Evolutionary conservation across 2,113 vertebrate species (phyloP).

Genomic region (Castor canadensis): DNA sequence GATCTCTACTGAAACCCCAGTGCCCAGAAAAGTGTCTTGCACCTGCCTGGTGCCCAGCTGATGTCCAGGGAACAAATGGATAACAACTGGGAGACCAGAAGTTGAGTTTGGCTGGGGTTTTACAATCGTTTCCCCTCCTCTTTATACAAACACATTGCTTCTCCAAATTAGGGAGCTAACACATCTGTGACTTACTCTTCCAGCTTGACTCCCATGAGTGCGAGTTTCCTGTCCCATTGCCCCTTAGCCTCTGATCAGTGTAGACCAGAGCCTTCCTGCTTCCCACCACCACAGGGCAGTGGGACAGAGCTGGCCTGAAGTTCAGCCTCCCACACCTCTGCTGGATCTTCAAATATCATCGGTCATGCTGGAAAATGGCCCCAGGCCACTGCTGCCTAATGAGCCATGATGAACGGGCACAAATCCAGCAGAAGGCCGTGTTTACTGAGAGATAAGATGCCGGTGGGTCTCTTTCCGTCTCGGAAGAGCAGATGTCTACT

Average conservation of each 20-base stretch:
- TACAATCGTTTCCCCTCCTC: not conserved
- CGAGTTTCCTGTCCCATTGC: not conserved
- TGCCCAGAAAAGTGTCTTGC: not conserved
- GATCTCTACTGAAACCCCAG: not conserved
- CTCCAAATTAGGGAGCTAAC: not conserved
- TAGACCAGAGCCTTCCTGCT: not conserved
- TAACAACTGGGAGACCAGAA: not conserved
- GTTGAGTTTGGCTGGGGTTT: not conserved
- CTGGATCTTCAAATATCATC: conserved; percentile 14
- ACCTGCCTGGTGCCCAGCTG: too few species aligned
- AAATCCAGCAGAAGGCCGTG: not conserved
- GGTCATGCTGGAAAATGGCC: not conserved
- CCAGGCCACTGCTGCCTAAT: conserved; percentile 21
- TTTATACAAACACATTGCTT: not conserved
- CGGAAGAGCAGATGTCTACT: not conserved
- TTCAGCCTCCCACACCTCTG: not conserved
- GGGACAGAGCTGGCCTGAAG: not conserved
- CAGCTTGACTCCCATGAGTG: not conserved
- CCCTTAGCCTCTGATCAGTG: too few species aligned
- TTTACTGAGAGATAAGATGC: not conserved
- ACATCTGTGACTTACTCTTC: not conserved
- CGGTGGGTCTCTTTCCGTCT: not conserved
- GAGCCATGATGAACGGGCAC: conserved; percentile 6
- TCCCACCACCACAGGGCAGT: not conserved
- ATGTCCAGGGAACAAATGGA: not conserved